Conservation (phyloP, 2,888 invertebrate species). For the Andrena marginata region DNA sequence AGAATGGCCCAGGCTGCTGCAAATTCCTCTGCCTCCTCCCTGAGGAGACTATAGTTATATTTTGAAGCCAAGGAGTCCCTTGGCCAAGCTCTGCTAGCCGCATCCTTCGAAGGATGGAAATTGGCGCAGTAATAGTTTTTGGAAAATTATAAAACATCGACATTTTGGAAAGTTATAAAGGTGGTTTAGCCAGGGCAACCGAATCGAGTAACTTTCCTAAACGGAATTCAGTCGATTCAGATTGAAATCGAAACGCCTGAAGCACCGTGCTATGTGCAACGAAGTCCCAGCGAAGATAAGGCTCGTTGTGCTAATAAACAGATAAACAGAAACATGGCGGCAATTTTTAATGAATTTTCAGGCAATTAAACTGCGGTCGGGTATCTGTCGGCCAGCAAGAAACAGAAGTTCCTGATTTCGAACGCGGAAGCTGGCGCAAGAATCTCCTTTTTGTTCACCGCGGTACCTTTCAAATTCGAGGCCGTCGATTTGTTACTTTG, state of each 20-base stretch:
- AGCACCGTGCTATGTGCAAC: too few relatives aligned
- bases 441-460: neutral
- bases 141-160: neutral
- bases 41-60: neutral
- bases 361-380: neutral
- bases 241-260: too few relatives aligned
- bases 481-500: slow-evolving; percentile 12
- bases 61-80: neutral
- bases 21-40: neutral
- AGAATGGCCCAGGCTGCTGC: slow-evolving; percentile 2
- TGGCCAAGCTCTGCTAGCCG: neutral
- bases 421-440: slow-evolving; percentile 3
- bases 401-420: neutral
- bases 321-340: neutral
- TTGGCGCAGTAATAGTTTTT: neutral
- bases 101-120: neutral
- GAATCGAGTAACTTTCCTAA: too few relatives aligned
- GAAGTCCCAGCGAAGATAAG: too few relatives aligned
- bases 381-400: neutral
- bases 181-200: too few relatives aligned
- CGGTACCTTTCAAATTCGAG: slow-evolving; percentile 11
- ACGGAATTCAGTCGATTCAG: too few relatives aligned
- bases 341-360: neutral
- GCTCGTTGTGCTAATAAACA: neutral
- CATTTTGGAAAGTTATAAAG: too few relatives aligned